Conservation (phyloP, 2,888 invertebrate species). For the Rotaria sp. region DNA sequence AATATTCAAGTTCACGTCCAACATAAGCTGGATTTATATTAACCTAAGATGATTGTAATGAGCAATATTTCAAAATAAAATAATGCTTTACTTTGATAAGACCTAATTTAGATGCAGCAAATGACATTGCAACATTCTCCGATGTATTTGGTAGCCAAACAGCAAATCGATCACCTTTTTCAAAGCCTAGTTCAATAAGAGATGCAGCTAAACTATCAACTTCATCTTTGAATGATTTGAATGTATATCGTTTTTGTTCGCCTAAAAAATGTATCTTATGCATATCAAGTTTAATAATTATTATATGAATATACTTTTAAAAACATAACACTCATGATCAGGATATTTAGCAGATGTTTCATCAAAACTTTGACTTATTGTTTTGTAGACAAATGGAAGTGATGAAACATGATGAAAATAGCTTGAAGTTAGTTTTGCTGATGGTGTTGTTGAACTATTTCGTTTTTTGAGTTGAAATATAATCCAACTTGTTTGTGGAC, state of each 20-base stretch:
- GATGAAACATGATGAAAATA: neutral
- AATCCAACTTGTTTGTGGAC: neutral
- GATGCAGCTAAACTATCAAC: slow-evolving; percentile 33
- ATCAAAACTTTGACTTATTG: neutral
- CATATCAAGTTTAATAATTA: too few species aligned
- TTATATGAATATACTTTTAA: too few species aligned
- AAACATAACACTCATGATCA: neutral
- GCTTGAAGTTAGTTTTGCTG: neutral
- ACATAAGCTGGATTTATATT: slow-evolving; percentile 68
- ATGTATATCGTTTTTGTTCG: slow-evolving; percentile 14
- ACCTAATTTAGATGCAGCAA: slow-evolving; percentile 32
- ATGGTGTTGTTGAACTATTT: neutral
- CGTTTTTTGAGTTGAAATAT: neutral
- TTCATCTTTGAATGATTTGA: slow-evolving; percentile 21
- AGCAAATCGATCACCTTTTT: slow-evolving; percentile 35
- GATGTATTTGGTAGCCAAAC: slow-evolving; percentile 35
- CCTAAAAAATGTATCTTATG: neutral
- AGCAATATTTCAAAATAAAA: neutral
- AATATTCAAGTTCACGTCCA: slow-evolving; percentile 66
- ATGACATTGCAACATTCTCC: slow-evolving; percentile 28
- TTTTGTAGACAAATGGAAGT: neutral
- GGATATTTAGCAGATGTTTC: neutral
- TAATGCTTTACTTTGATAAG: slow-evolving; percentile 26
- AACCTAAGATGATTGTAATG: neutral
- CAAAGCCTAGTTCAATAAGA: slow-evolving; percentile 23